A percentile compares a stretch with the other conserved stretches of the same genome.
phyloP scores from a whole-genome alignment of 2,113 vertebrate species.

The Helogale parvula region DNA sequence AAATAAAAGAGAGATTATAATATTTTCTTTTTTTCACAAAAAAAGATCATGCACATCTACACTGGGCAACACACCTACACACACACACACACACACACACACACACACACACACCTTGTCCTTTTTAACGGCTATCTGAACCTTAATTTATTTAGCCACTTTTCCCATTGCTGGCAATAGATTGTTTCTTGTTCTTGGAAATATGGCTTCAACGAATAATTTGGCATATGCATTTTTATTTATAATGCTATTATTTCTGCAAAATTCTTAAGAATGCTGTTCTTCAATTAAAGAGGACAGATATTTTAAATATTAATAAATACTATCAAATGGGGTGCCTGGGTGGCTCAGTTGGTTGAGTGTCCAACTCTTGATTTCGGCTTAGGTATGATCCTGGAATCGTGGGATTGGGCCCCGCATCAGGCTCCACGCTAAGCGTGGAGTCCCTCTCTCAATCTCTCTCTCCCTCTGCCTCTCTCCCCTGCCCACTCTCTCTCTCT shows the following conservation, averaged over 20 bases:
- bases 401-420: no score
- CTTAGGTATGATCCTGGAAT: no score
- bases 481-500: no score
- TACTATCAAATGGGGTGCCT: background rate
- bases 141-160: background rate
- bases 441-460: no score
- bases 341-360: no score
- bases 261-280: background rate
- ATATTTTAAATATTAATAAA: slow-evolving; percentile 34
- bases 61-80: background rate
- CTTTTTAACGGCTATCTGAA: background rate
- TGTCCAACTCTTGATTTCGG: no score
- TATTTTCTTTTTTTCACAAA: background rate
- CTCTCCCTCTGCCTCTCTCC: no score
- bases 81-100: background rate
- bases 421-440: no score
- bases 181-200: background rate
- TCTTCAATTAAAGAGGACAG: slow-evolving; percentile 16
- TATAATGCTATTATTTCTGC: background rate
- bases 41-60: background rate
- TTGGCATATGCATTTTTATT: background rate
- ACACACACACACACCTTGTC: background rate
- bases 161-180: background rate
- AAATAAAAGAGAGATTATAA: background rate
- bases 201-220: background rate